phyloP scores from a whole-genome alignment of 2,888 invertebrate species.

The Aphodius granarius region DNA sequence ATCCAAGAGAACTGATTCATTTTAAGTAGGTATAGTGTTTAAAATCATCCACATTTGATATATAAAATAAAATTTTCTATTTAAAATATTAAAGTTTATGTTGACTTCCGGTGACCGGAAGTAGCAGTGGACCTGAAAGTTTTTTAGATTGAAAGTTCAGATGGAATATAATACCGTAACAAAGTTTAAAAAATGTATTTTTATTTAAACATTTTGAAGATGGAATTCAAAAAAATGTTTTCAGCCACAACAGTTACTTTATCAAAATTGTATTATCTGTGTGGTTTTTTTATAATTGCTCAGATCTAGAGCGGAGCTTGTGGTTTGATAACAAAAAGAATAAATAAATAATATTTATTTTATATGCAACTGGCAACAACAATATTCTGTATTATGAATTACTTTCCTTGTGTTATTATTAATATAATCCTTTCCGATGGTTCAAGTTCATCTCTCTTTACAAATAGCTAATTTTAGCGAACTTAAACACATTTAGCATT shows the following conservation, averaged over 20 bases:
- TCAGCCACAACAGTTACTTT: not conserved
- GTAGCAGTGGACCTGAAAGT: too few species aligned
- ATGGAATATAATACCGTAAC: too few species aligned
- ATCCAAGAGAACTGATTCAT: not conserved
- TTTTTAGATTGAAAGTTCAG: too few species aligned
- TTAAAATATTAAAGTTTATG: too few species aligned
- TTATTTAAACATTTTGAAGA: too few species aligned
- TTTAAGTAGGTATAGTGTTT: not conserved
- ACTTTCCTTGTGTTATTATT: not conserved
- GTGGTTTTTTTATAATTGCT: not conserved
- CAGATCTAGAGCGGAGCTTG: not conserved
- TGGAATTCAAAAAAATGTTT: too few species aligned
- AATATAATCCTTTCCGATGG: not conserved
- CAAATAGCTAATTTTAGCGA: not conserved
- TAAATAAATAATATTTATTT: not conserved
- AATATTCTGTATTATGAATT: not conserved
- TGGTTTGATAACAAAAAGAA: not conserved
- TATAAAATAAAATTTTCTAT: too few species aligned
- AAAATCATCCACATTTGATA: too few species aligned
- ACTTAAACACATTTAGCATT: not conserved
- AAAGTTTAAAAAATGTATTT: too few species aligned
- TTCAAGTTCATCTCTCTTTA: not conserved
- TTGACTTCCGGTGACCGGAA: too few species aligned
- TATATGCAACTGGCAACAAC: not conserved
- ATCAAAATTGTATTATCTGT: not conserved